Conservation (phyloP, 2,113 vertebrate genomes). For the Rynchops niger region DNA sequence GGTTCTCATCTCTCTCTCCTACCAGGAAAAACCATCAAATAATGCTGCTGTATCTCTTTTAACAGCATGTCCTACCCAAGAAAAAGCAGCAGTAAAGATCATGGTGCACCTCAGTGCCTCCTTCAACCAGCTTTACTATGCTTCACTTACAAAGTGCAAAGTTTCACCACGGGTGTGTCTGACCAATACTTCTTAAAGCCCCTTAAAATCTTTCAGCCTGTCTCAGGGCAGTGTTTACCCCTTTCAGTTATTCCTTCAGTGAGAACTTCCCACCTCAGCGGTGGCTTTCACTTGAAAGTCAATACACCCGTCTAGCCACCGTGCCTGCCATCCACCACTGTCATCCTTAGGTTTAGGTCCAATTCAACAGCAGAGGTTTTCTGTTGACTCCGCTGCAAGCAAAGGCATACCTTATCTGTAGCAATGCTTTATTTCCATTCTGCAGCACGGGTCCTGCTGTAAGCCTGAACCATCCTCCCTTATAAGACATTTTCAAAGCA, state of each 20-base stretch:
- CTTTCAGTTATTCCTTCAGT: not conserved
- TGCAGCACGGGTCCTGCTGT: not conserved
- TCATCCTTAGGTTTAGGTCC: not conserved
- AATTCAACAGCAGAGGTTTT: not conserved
- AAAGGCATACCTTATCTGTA: not conserved
- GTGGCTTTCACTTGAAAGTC: not conserved
- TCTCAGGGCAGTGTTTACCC: not conserved
- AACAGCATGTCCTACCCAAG: not conserved
- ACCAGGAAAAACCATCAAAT: not conserved
- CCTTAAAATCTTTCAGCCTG: not conserved
- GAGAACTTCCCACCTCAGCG: not conserved
- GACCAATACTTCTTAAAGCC: not conserved
- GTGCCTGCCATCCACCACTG: not conserved
- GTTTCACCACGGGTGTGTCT: not conserved
- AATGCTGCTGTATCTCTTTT: not conserved
- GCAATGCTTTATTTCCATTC: not conserved
- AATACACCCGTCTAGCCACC: not conserved
- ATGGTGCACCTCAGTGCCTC: rapidly evolving
- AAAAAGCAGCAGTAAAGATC: not conserved
- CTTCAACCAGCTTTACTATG: not conserved
- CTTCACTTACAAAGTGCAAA: not conserved
- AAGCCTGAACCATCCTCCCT: not conserved
- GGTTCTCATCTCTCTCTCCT: not conserved
- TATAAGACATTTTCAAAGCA: constrained; percentile 18
- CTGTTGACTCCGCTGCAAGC: not conserved